Evolutionary conservation across 2,797 vertebrate genomes (phyloP).

Genomic region (Champsocephalus esox): DNA sequence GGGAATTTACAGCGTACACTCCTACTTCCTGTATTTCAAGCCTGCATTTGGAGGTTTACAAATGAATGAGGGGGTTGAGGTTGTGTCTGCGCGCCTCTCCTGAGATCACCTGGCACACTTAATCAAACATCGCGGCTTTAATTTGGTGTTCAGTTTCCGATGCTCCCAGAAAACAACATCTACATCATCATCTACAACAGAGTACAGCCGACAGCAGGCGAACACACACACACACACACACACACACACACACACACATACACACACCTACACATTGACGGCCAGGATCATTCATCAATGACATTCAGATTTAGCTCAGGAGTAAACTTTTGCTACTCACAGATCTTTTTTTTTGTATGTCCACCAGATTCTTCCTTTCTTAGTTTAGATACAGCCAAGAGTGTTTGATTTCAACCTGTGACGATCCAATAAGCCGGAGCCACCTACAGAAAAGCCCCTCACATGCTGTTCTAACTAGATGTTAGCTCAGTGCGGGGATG

Average conservation of each 20-base stretch:
- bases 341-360: slow-evolving; percentile 37
- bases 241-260: slow-evolving; percentile 33
- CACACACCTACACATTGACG: slow-evolving; percentile 30
- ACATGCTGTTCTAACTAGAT: slow-evolving; percentile 43
- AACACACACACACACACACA: slow-evolving; percentile 27
- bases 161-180: slow-evolving; percentile 79
- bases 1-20: slow-evolving; percentile 77
- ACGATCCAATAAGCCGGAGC: slow-evolving; percentile 36
- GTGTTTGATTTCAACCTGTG: slow-evolving; percentile 27
- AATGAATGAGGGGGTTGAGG: slow-evolving; percentile 83
- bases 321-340: slow-evolving; percentile 72
- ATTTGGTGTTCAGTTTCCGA: slow-evolving; percentile 79
- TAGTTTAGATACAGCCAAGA: slow-evolving; percentile 18
- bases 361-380: slow-evolving; percentile 44
- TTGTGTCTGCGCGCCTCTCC: slow-evolving; percentile 79
- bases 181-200: slow-evolving; percentile 67
- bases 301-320: slow-evolving; percentile 54
- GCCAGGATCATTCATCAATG: slow-evolving; percentile 51
- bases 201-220: slow-evolving; percentile 54
- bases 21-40: slow-evolving; percentile 83
- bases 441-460: slow-evolving; percentile 48
- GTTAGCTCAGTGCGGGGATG: slow-evolving; percentile 36
- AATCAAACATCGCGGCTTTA: slow-evolving; percentile 83
- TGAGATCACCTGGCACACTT: slow-evolving; percentile 84
- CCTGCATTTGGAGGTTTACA: slow-evolving; percentile 81